A percentile compares a stretch with the other conserved stretches of the same genome.
phyloP scores from a whole-genome alignment of 2,797 vertebrate genomes.

The Neomorphus geoffroyi region DNA sequence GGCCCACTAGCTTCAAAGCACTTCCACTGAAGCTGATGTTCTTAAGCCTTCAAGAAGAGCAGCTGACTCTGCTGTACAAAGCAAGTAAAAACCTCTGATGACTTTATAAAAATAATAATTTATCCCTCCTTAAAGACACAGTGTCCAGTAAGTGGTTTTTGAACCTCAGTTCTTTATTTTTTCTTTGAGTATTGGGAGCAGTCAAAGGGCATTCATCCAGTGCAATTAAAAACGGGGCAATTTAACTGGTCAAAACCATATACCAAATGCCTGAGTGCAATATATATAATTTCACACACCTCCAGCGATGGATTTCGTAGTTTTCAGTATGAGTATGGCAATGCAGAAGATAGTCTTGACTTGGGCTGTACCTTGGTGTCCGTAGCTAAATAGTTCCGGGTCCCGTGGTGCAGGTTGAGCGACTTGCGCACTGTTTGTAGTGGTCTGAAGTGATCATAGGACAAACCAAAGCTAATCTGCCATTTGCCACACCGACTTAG shows the following conservation, averaged over 20 bases:
- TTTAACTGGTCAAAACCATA: not conserved
- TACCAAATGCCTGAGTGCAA: not conserved
- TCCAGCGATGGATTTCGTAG: not conserved
- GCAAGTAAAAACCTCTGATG: constrained; percentile 12
- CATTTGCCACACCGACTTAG: not conserved
- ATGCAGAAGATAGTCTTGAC: not conserved
- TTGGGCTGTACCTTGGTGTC: not conserved
- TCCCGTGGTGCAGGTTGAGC: not conserved
- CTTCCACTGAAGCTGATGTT: constrained; percentile 1
- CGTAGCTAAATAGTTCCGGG: not conserved
- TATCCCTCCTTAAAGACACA: not conserved
- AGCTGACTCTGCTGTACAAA: constrained; percentile 8
- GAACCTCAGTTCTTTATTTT: not conserved
- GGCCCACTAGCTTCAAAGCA: not conserved
- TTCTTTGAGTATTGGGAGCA: not conserved
- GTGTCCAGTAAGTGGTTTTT: constrained; percentile 22
- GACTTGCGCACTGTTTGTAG: rapidly evolving
- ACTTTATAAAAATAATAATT: constrained; percentile 30
- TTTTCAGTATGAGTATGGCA: not conserved
- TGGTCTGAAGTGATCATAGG: not conserved
- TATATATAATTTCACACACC: not conserved
- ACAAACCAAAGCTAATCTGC: not conserved
- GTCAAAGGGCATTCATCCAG: not conserved
- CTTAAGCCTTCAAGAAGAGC: constrained; percentile 17
- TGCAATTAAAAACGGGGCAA: not conserved